Evolutionary conservation across 1,140 invertebrate genomes (phyloP).

Genomic region (Aradophagus sp.): DNA sequence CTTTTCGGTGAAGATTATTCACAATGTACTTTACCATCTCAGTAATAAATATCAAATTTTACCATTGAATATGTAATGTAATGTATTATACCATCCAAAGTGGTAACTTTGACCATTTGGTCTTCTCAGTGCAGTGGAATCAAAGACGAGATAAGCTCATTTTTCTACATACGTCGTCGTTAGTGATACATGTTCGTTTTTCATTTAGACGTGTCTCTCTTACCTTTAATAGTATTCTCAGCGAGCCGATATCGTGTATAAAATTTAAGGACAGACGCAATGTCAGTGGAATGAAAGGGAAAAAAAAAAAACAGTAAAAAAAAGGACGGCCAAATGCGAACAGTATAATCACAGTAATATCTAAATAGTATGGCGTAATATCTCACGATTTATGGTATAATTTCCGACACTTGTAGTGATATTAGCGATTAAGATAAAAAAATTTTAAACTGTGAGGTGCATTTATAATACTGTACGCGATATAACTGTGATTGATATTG

Average conservation of each 20-base stretch:
- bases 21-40: too few species aligned
- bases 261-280: constrained; percentile 44
- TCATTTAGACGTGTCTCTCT: constrained; percentile 48
- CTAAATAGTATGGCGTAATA: constrained; percentile 34
- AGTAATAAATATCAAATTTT: too few species aligned
- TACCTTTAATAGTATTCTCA: constrained; percentile 46
- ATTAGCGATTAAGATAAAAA: constrained; percentile 37
- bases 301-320: background rate
- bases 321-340: constrained; percentile 22
- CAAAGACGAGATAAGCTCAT: constrained; percentile 72
- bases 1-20: too few species aligned
- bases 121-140: too few species aligned
- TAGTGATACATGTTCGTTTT: constrained; percentile 47
- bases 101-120: too few species aligned
- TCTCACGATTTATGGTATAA: constrained; percentile 29
- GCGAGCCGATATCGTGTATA: constrained; percentile 46
- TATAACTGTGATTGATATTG: constrained; percentile 47
- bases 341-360: constrained; percentile 49
- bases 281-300: too few species aligned
- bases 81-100: too few species aligned
- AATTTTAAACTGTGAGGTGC: constrained; percentile 34
- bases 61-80: too few species aligned
- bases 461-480: constrained; percentile 40
- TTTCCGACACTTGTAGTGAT: constrained; percentile 49
- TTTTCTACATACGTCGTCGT: constrained; percentile 75